Conservation (phyloP, 1,140 invertebrate species). For the Limonius californicus region DNA sequence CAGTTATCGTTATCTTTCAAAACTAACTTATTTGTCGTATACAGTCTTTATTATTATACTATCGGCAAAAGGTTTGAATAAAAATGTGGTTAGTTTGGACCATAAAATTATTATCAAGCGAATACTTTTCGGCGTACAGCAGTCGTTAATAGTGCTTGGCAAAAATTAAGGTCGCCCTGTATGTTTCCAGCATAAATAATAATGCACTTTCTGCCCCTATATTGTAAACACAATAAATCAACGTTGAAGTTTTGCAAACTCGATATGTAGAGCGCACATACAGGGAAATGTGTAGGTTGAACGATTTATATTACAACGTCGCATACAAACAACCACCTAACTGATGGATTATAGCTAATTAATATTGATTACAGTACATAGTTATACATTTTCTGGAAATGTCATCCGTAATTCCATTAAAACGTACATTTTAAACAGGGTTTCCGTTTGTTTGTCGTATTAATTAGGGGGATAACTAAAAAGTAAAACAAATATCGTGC, state of each 20-base stretch:
- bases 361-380: not conserved
- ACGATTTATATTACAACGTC: not conserved
- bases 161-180: not conserved
- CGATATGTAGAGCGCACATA: not conserved
- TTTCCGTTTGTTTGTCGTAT: too few species aligned
- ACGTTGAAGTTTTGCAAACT: not conserved
- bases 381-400: not conserved
- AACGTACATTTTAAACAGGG: not conserved
- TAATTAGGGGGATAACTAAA: too few species aligned
- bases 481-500: too few species aligned
- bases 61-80: too few species aligned
- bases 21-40: too few species aligned
- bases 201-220: not conserved
- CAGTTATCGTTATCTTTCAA: too few species aligned
- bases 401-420: not conserved
- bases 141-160: too few species aligned
- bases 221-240: not conserved
- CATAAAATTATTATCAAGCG: too few species aligned
- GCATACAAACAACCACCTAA: not conserved
- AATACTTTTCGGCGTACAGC: too few species aligned
- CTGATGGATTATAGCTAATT: conserved; percentile 1
- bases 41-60: too few species aligned
- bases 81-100: too few species aligned
- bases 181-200: not conserved
- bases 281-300: not conserved